Evolutionary conservation across 2,888 invertebrate species (phyloP), one percentile per base, ranked within the genome.

Genomic region (Cremastobaeus sp.): DNA sequence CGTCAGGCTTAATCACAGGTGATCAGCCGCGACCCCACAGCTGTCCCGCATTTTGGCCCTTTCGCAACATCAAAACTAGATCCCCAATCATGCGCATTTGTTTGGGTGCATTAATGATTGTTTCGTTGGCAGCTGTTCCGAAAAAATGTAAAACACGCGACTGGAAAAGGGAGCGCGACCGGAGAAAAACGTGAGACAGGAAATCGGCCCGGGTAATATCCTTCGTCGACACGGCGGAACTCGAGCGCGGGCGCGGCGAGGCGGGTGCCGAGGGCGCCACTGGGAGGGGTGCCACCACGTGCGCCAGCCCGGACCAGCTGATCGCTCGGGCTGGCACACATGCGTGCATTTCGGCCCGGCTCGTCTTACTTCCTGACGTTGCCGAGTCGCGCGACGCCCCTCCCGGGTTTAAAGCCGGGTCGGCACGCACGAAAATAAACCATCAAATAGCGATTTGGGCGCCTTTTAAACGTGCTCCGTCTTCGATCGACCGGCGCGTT

Each of bases 301-400:
- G 71, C 74, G 64, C 59, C 17, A 21, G 65, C 43, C 59, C 57
- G 43, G 47, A 74, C 74, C 74, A 74, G 74, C 74, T 75, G 74
- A 75, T 75, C 74, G 57, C 50, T 55, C 55, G 25, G 32, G 20
- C 50, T 47, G 59, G 45, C 70, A 66, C 70, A 71, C 70, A 75
- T 75, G 70, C 70, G 70, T 66, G 41, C 43, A 50, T 48, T 54
- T 65, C 54, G 54, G 54, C 18, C 28, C 45, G 54, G 45, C 57
- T 57, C 57, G 45, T 50, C 45, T 64, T 54, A 65, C 54, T 65
- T 65, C 65, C 65, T 65, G 45, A 34, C 47, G n/a, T n/a, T n/a
- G n/a, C 8, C 25, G 25, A 3, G 25, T 47, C 54, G 47, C 54
- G 47, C 65, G 47, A 25, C 34, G 25, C 25, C 47, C 59, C 41